Base-by-base conservation (phyloP, 1,140 invertebrate genomes). In the Dysdera silvatica region DNA sequence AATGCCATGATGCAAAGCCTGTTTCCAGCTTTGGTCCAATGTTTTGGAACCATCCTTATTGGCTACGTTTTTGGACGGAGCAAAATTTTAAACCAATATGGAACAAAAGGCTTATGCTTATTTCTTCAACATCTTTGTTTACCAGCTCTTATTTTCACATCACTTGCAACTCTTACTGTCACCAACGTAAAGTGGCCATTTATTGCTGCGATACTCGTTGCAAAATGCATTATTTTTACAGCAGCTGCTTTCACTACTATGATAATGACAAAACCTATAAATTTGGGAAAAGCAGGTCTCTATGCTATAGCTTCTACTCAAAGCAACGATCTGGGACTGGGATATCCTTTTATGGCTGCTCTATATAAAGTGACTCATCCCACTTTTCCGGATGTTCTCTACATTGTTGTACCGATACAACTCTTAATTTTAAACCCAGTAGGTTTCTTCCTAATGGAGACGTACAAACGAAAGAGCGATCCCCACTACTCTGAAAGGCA, bases 291-390 rank as follows among this genome's bases (percentile, higher is more conserved):
- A 70, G 89, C 90, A 55, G 94, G 91, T 16, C 79, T 97, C 23
- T 93, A 89, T 81, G 89, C 89, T 24, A 97, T 98, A 69, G 96
- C 97, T 75, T 89, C 87, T 48, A 97, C 94, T 0, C 93, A 97
- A 74, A 95, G 91, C 73, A 98, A 98, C 82, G 95, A 98, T 77
- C 97, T 98, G 82, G 95, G 95, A 48, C 84, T 98, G 68, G 94
- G 94, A 61, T 95, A 89, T 79, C 94, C 95, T 72, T 24, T 75
- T 78, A 78, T 83, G 32, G 68, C 73, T 43, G 80, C 82, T 8
- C 69, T 84, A 29, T 84, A 83, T 72, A 61, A 69, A 5, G 73
- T 79, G 32, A 84, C 83, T 4, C 90, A 96, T 79, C 89, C 91
- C 7, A 89, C 95, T 71, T 96, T 90, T 80, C 81, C 90, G 1